phyloP scores from a whole-genome alignment of 2,113 vertebrate genomes.

The Oncorhynchus keta region DNA sequence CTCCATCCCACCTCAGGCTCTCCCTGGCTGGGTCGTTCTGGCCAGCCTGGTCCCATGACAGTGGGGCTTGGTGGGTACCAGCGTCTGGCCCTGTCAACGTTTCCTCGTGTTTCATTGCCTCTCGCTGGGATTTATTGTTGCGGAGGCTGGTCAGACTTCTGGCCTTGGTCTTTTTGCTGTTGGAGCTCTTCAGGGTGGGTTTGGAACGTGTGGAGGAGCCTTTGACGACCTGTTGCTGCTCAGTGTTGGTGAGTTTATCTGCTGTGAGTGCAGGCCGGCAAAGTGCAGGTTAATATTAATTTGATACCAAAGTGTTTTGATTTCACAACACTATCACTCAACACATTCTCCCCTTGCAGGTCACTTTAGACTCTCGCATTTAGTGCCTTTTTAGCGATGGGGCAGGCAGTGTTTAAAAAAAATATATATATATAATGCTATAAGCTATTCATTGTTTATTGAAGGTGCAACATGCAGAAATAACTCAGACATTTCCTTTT shows the following conservation, averaged over 20 bases:
- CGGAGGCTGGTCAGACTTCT: background rate
- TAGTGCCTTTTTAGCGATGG: too few relatives aligned
- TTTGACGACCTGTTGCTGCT: slow-evolving; percentile 28
- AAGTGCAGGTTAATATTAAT: background rate
- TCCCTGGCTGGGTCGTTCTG: background rate
- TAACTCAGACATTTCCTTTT: too few relatives aligned
- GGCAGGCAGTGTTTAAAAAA: too few relatives aligned
- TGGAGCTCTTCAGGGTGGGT: slow-evolving; percentile 2
- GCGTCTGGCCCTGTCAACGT: background rate
- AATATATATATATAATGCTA: too few relatives aligned
- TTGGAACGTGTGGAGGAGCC: background rate
- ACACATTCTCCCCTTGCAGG: slow-evolving; percentile 2
- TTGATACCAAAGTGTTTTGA: too few relatives aligned
- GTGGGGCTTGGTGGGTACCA: background rate
- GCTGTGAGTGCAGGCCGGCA: slow-evolving; percentile 13
- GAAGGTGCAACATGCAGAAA: too few relatives aligned
- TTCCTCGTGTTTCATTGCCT: slow-evolving; percentile 12
- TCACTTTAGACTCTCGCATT: too few relatives aligned
- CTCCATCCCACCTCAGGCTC: slow-evolving; percentile 74
- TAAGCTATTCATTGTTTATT: too few relatives aligned
- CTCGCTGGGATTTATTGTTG: background rate
- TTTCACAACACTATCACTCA: background rate
- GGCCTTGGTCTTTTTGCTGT: slow-evolving; percentile 20
- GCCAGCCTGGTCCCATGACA: slow-evolving; percentile 39
- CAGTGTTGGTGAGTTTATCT: slow-evolving; percentile 50